Evolutionary conservation across 2,113 vertebrate genomes (phyloP).

Genomic region (Myotis brandtii): DNA sequence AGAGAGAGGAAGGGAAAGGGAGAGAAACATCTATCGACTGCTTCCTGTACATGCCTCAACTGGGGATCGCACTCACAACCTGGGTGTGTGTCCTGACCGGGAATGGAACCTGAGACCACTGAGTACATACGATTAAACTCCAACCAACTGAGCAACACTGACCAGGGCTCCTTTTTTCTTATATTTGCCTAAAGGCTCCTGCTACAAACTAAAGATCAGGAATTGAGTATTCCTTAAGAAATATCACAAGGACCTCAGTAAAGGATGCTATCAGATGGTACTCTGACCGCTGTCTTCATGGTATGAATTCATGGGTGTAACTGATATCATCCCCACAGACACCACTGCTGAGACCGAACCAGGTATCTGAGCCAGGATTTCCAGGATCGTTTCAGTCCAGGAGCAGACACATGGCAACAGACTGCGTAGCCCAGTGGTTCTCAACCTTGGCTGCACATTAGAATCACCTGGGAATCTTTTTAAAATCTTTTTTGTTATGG

Average conservation of each 20-base stretch:
- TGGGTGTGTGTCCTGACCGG: not conserved
- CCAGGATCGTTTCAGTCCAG: not conserved
- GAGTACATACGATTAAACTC: not conserved
- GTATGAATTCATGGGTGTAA: not conserved
- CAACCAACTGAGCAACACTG: not conserved
- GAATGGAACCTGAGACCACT: not conserved
- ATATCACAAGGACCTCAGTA: not conserved
- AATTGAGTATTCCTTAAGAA: not conserved
- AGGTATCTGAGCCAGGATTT: not conserved
- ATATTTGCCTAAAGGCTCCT: not conserved
- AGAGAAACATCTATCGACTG: not conserved
- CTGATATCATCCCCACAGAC: not conserved
- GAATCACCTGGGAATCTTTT: too few species aligned
- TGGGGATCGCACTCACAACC: not conserved
- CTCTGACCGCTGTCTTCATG: not conserved
- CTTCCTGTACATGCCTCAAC: not conserved
- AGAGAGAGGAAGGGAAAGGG: not conserved
- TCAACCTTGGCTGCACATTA: too few species aligned
- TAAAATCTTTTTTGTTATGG: too few species aligned
- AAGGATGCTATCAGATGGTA: not conserved
- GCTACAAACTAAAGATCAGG: not conserved
- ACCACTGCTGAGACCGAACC: not conserved
- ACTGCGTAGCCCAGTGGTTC: not conserved
- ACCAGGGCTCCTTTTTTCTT: not conserved
- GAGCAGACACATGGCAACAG: not conserved